Conservation (phyloP, 2,888 invertebrate genomes). For the Leptogaster cylindrica region DNA sequence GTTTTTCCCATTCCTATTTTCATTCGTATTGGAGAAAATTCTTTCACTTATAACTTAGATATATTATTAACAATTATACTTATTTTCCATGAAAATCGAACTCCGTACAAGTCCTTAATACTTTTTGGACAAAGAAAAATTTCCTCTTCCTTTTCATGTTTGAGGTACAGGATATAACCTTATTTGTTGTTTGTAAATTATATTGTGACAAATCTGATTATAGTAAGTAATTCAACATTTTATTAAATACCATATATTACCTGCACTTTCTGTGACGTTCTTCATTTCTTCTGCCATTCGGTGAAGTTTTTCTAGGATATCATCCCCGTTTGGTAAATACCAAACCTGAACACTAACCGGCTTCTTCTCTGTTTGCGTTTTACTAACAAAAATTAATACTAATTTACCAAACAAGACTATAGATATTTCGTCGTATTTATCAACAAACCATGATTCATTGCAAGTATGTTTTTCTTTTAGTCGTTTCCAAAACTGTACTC, state of each 20-base stretch:
- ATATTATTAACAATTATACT: neutral
- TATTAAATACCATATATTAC: no score
- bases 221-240: no score
- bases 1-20: constrained; percentile 7
- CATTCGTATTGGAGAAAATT: no score
- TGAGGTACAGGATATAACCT: constrained; percentile 3
- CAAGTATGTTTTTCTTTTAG: neutral
- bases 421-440: neutral
- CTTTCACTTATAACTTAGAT: neutral
- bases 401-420: no score
- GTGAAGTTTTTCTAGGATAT: neutral
- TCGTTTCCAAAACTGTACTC: no score
- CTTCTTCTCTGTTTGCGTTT: no score
- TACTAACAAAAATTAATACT: no score
- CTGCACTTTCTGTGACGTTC: constrained; percentile 3
- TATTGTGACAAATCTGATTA: neutral
- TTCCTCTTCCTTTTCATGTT: neutral
- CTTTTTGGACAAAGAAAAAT: neutral
- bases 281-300: neutral
- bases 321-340: constrained; percentile 3
- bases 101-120: neutral
- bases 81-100: constrained; percentile 10
- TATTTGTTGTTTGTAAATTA: neutral
- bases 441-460: neutral
- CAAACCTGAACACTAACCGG: neutral